Base-by-base conservation (phyloP, 2,113 vertebrate genomes). In the Lycaon pictus region DNA sequence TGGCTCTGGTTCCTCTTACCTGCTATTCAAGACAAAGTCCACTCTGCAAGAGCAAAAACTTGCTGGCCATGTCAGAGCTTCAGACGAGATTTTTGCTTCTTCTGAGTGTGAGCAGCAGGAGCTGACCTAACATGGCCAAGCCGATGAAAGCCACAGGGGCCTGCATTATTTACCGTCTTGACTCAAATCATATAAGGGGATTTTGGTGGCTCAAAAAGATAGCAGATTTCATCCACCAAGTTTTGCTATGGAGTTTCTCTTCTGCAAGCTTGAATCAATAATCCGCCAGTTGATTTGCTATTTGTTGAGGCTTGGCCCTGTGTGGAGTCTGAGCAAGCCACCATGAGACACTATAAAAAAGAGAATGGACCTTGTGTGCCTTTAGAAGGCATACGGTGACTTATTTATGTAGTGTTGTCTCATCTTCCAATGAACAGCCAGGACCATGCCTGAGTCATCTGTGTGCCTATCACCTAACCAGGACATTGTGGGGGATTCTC, bases 191-290 rank as follows among this genome's bases (percentile, higher is more conserved):
- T 22, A 7, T 60, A 81, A 88, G 48, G 77, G n/a, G 72, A 55
- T 85, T 62, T 83, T 69, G 43, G 43, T 90, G 56, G 55, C 71
- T 63, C 27, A 80, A n/a, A 72, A 4, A 72, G 16, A 62, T 35
- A 91, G 56, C 58, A 63, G 10, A 58, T 95, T 95, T 96, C 63
- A 93, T 16, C 15, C n/a, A 11, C 8, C 76, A 83, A 53, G 3
- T n/a, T 83, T 76, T 80, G 25, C 62, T 62, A 29, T 60, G 55
- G 35, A 81, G 51, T 85, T 96, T 93, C 79, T 82, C 51, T 97
- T 89, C 65, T 55, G 22, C 71, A 84, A 81, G 15, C 37, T 95
- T 96, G 37, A 69, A 85, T 83, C 63, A 84, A 17, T 71, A 27
- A 80, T 76, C 35, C 74, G 35, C 89, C 25, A 23, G 58, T 7